phyloP scores from a whole-genome alignment of 92 coral and sea anemone genomes.

The Palythoa heliodiscus region DNA sequence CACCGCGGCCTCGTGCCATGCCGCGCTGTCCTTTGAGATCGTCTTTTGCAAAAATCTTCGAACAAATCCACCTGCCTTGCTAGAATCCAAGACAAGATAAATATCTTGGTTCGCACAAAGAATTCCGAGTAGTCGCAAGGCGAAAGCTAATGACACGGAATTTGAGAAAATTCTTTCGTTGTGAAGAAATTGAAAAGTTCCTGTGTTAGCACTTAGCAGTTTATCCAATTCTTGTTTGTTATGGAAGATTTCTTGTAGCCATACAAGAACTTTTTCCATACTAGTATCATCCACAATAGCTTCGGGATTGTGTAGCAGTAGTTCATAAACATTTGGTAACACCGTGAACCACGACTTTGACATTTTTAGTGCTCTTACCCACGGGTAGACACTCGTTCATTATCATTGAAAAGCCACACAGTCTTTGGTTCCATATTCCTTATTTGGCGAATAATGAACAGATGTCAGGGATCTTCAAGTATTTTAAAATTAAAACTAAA shows the following conservation, averaged over 20 bases:
- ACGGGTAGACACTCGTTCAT: no score
- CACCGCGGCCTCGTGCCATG: constrained; percentile 79
- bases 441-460: no score
- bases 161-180: constrained; percentile 51
- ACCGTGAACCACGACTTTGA: constrained; percentile 51
- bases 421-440: no score
- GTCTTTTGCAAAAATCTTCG: constrained; percentile 41
- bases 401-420: no score
- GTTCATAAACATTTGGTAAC: constrained; percentile 67
- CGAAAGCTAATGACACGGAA: constrained; percentile 62
- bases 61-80: constrained; percentile 37
- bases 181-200: constrained; percentile 62
- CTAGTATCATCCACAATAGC: constrained; percentile 96
- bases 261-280: constrained; percentile 75
- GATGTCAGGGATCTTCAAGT: no score
- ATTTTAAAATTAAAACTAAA: no score
- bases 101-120: constrained; percentile 51
- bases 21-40: constrained; percentile 31
- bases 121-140: constrained; percentile 75
- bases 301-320: constrained; percentile 71
- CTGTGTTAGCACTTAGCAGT: constrained; percentile 56
- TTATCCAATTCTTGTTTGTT: constrained; percentile 39
- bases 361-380: neutral
- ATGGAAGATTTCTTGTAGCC: constrained; percentile 63
- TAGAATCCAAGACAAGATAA: constrained; percentile 29